Base-by-base conservation (phyloP, 2,797 vertebrate species). In the Gallinago nigripennis region DNA sequence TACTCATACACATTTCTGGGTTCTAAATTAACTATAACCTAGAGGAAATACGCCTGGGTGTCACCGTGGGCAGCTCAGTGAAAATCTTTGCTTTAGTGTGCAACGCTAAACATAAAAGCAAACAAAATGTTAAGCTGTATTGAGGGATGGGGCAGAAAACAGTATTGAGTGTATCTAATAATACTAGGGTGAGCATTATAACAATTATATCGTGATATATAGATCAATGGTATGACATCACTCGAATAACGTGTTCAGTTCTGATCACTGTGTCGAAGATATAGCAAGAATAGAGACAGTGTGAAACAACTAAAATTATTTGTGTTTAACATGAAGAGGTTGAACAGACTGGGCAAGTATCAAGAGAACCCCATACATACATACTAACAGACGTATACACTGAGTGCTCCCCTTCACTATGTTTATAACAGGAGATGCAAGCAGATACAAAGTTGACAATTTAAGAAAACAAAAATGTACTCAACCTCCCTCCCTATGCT, bases 11-110 rank as follows among this genome's bases (percentile, higher is more conserved):
- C 88, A 30, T 94, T 86, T 77, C 89, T 94, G 73, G 35, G 31
- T 64, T 94, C 85, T 92, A 94, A 96, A 95, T 94, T 94, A 94
- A 91, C 94, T 94, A 60, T 88, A 88, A 93, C 63, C 65, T 95
- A 88, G 69, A 95, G 90, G 86, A 95, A 92, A 93, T 82, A 64
- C 41, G 60, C 71, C 73, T 85, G 75, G 46, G 60, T 93, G 83
- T 92, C 75, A 89, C 51, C 90, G 51, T 84, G 75, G 82, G 84
- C 72, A 94, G 66, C 51, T 90, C 53, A 60, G 70, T 79, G 71
- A 82, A 91, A 84, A 64, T 73, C 70, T 89, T 71, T 64, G 43
- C 48, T 77, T 88, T 64, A 66, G 27, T 43, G 41, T 86, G 64
- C 48, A 80, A 70, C 19, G 5, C 43, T 86, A 78, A 88, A 94